Evolutionary conservation across 2,797 vertebrate species (phyloP), one percentile per base, ranked within the genome.

Genomic region (Lemur catta): DNA sequence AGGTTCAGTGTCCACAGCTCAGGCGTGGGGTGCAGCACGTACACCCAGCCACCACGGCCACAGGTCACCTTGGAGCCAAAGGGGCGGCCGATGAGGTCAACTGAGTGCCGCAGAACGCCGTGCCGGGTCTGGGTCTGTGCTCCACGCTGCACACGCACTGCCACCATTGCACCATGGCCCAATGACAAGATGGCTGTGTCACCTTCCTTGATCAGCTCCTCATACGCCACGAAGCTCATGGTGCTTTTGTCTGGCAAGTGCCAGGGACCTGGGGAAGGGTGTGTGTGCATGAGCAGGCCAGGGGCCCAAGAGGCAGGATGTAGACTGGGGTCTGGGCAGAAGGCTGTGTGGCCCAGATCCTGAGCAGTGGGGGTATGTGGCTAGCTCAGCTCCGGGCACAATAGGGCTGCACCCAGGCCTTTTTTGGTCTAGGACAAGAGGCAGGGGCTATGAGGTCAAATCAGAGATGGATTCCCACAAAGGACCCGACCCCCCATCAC

Each of bases 21-120:
- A 0, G 99, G 99, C 0, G 99, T 99, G 2, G 99, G 99, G 97
- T 99, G 99, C 61, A 99, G 99, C 61, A 99, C 99, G 4, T 99
- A 99, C 22, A 99, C 99, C 99, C 99, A 99, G 5, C 99, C 99
- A 9, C 99, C 99, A 95, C 99, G 99, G 98, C 99, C 99, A 96
- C 99, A 99, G 52, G 99, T 99, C 97, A 99, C 99, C 98, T 99
- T 99, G 55, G 99, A 99, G 84, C 99, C 99, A 24, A 99, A 99
- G 2, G 98, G 99, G 91, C 99, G 99, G 22, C 99, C 99, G 7
- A 99, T 99, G 95, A 99, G 99, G 96, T 99, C 99, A 0, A 98
- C 98, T 30, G 99, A 99, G 93, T 99, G 99, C 61, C 99, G 99
- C 78, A 99, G 99, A 79, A 99, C 99, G 1, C 99, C 99, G 0